Evolutionary conservation across 2,113 vertebrate species (phyloP), one percentile per base, ranked within the genome.

Genomic region (Herpetotheres cachinnans): DNA sequence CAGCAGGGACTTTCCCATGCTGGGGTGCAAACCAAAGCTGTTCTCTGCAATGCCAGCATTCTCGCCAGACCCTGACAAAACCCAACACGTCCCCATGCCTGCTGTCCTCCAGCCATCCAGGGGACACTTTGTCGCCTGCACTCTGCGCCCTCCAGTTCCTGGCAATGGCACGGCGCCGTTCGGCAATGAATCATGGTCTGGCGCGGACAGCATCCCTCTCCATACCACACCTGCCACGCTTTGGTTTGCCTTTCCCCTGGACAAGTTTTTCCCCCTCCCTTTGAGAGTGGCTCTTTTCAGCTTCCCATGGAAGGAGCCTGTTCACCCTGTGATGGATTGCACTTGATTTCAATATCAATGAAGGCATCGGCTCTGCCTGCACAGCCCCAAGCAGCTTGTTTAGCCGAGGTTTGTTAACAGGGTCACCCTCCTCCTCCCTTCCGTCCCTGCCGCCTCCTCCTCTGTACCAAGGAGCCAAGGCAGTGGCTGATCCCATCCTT

Each of bases 301-400:
- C 95, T 90, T 44, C 59, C 94, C 65, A 21, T 98, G 96, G 98
- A 98, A 98, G 91, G 97, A 93, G 95, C 96, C 98, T 97, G 96
- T 97, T 97, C 92, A 26, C 66, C 90, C 87, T 36, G 84, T 98
- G 98, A 99, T 98, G 96, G 98, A 98, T 98, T 97, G 98, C 93
- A 26, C 96, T 96, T 97, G 95, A 98, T 98, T 99, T 98, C 98
- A 99, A 98, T 99, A 98, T 98, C 98, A 99, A 99, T 98, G 97
- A 90, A 85, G 82, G 58, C 62, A 58, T 76, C 14, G 18, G 73
- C 87, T 79, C 54, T 93, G 95, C 77, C 86, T 36, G 55, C 58
- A 18, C 27, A 81, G 92, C 77, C 15, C 13, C 47, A 1, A 78
- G 92, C 84, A 34, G 95, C 94, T 97, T 98, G 97, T 85, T 97